Percentiles rank a stretch among this genome's conserved stretches.
Evolutionary conservation across 2,113 vertebrate genomes (phyloP).

Genomic region (Daboia siamensis): DNA sequence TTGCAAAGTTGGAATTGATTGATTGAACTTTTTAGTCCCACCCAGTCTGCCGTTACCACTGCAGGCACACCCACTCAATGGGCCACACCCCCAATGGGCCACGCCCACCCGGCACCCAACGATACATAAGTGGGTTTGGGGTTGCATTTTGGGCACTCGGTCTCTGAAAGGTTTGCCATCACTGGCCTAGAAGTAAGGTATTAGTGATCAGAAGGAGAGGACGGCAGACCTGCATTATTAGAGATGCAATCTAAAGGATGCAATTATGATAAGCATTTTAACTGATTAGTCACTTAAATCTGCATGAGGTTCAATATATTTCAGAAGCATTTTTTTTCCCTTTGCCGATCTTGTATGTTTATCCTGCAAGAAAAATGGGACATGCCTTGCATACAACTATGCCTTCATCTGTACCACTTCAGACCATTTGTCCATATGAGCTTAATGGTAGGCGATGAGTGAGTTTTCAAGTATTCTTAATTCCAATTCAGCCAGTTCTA

Average conservation of each 20-base stretch:
- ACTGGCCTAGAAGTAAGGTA: not conserved
- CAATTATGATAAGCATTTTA: not conserved
- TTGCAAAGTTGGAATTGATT: too few species aligned
- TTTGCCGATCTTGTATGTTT: not conserved
- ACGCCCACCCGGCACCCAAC: too few species aligned
- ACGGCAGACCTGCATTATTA: not conserved
- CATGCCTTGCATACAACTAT: not conserved
- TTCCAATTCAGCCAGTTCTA: not conserved
- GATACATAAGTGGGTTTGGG: too few species aligned
- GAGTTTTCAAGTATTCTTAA: not conserved
- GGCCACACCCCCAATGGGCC: too few species aligned
- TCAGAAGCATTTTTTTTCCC: not conserved
- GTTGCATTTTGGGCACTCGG: too few species aligned
- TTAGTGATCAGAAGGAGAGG: not conserved
- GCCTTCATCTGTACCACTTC: not conserved
- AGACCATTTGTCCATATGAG: not conserved
- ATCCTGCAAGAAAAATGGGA: not conserved
- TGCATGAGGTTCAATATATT: not conserved
- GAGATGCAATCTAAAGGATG: not conserved
- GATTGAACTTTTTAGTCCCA: too few species aligned
- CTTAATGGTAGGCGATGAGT: not conserved
- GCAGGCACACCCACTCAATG: too few species aligned
- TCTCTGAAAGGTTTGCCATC: too few species aligned
- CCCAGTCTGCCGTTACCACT: too few species aligned
- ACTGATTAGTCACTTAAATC: not conserved